phyloP scores from a whole-genome alignment of 1,140 invertebrate species.

The Phymastichus coffea region DNA sequence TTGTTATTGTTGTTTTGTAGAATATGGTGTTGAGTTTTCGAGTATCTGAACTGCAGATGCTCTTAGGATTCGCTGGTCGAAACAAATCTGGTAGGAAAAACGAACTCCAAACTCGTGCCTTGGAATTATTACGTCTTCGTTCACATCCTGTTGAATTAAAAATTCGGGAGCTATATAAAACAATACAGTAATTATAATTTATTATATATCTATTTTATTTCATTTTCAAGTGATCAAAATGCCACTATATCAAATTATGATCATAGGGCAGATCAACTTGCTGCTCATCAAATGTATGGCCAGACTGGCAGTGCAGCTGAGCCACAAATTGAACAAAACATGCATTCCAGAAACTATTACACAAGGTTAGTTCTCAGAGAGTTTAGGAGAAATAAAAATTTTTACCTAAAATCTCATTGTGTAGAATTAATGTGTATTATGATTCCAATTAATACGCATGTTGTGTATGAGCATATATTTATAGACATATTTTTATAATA shows the following conservation, averaged over 20 bases:
- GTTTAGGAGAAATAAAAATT: background rate
- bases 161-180: conserved; percentile 79
- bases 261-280: conserved; percentile 50
- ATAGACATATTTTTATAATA: too few species aligned
- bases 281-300: conserved; percentile 50
- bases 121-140: conserved; percentile 73
- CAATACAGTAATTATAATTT: conserved; percentile 60
- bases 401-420: too few species aligned
- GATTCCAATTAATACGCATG: background rate
- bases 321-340: conserved; percentile 47
- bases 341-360: conserved; percentile 53
- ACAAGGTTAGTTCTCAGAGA: conserved; percentile 43
- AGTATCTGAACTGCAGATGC: conserved; percentile 80
- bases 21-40: conserved; percentile 83
- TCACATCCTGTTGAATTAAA: conserved; percentile 74
- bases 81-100: conserved; percentile 85
- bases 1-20: conserved; percentile 59
- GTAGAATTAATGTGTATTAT: background rate
- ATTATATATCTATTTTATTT: conserved; percentile 9
- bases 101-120: conserved; percentile 78
- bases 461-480: too few species aligned
- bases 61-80: conserved; percentile 80
- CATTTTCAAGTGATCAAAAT: conserved; percentile 17
- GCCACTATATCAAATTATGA: background rate
- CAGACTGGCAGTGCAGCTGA: conserved; percentile 45